A percentile compares a stretch with the other conserved stretches of the same genome.
Evolutionary conservation across 1,140 invertebrate species (phyloP).

Genomic region (Chironomus tepperi): DNA sequence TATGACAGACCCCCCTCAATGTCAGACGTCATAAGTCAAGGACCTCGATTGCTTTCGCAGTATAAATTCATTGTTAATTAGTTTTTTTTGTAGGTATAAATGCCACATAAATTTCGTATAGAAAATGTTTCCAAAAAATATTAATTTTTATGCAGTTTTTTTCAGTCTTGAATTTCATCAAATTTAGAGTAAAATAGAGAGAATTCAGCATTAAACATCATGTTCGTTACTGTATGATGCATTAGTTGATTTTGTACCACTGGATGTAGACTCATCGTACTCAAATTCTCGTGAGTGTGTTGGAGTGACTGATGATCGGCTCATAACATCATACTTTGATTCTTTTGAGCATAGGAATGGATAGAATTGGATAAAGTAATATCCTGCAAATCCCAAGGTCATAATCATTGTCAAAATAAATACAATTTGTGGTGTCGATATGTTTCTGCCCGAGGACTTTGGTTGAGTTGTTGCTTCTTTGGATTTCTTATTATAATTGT

Average conservation of each 20-base stretch:
- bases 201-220: not conserved
- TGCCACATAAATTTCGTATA: not conserved
- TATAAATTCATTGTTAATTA: constrained; percentile 3
- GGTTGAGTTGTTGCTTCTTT: not conserved
- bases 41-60: too few relatives aligned
- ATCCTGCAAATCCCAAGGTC: constrained; percentile 28
- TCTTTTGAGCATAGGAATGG: constrained; percentile 44
- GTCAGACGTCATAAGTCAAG: too few relatives aligned
- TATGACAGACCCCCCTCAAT: too few relatives aligned
- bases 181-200: not conserved
- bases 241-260: constrained; percentile 23
- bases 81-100: not conserved
- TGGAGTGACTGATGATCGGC: not conserved
- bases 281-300: constrained; percentile 18
- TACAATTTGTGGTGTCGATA: constrained; percentile 3
- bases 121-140: not conserved
- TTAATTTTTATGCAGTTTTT: not conserved
- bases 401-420: not conserved
- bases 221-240: not conserved
- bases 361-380: constrained; percentile 47
- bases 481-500: not conserved
- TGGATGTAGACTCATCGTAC: not conserved
- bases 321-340: constrained; percentile 45
- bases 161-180: not conserved
- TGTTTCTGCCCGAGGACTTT: not conserved